Evolutionary conservation across 2,797 vertebrate species (phyloP).

Genomic region (Periparus ater): DNA sequence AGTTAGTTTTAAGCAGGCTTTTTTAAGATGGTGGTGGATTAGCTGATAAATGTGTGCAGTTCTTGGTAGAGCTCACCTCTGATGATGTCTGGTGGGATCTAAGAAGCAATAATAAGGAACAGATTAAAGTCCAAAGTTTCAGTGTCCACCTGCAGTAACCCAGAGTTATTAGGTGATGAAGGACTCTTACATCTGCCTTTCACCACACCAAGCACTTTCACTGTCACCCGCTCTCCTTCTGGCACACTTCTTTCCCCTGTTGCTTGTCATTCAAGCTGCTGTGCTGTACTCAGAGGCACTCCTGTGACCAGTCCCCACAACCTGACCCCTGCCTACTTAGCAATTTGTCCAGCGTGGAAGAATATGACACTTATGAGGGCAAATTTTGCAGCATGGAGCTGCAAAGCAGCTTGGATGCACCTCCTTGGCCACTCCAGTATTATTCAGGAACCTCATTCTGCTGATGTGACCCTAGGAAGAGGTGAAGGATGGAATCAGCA

Average conservation of each 20-base stretch:
- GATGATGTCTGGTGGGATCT: not conserved
- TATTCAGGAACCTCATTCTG: not conserved
- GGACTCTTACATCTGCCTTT: not conserved
- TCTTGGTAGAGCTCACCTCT: not conserved
- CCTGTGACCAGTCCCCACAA: not conserved
- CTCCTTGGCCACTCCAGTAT: not conserved
- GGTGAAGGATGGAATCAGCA: not conserved
- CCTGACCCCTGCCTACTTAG: rapidly evolving
- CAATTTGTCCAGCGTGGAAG: not conserved
- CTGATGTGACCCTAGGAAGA: not conserved
- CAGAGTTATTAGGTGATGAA: not conserved
- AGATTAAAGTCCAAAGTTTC: not conserved
- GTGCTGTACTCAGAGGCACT: not conserved
- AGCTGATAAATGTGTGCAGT: not conserved
- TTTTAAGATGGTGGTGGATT: not conserved
- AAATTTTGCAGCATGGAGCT: not conserved
- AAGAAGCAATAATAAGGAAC: not conserved
- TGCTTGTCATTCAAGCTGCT: not conserved
- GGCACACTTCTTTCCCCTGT: rapidly evolving
- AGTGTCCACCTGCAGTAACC: not conserved
- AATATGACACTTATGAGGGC: not conserved
- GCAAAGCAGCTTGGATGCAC: not conserved
- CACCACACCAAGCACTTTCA: not conserved
- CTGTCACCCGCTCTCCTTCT: rapidly evolving
- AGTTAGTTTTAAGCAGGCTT: not conserved